phyloP scores from a whole-genome alignment of 2,797 vertebrate species.

The Amniataba percoides region DNA sequence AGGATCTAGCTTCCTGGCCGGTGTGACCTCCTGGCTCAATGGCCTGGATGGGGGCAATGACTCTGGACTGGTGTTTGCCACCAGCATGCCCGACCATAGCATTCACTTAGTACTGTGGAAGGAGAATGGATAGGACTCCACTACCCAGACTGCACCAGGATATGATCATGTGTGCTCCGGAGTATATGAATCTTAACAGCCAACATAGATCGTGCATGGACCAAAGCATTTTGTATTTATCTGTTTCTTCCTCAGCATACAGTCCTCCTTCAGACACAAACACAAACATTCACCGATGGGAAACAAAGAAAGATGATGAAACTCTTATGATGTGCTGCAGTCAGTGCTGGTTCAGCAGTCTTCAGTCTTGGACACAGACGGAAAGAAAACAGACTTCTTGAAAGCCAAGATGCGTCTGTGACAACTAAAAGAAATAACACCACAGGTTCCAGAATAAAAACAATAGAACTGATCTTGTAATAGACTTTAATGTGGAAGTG shows the following conservation, averaged over 20 bases:
- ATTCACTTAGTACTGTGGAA: slow-evolving; percentile 99
- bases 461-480: slow-evolving; percentile 14
- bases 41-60: slow-evolving; percentile 96
- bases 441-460: slow-evolving; percentile 27
- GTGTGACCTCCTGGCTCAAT: slow-evolving; percentile 95
- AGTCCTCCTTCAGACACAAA: slow-evolving; percentile 39
- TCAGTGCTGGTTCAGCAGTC: slow-evolving; percentile 2
- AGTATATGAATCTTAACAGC: slow-evolving; percentile 65
- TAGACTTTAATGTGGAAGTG: slow-evolving; percentile 16
- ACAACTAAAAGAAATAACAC: slow-evolving; percentile 15
- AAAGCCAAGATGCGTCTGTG: slow-evolving; percentile 12
- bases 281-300: slow-evolving; percentile 21
- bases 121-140: slow-evolving; percentile 88
- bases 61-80: slow-evolving; percentile 96
- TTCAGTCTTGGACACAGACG: slow-evolving; percentile 20
- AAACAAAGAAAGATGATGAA: not conserved
- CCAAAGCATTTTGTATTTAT: slow-evolving; percentile 87
- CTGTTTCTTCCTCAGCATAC: slow-evolving; percentile 56
- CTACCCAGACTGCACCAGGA: slow-evolving; percentile 26
- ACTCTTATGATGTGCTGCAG: slow-evolving; percentile 13
- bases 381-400: slow-evolving; percentile 13
- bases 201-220: slow-evolving; percentile 90
- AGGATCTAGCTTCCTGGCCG: slow-evolving; percentile 97
- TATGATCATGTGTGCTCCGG: slow-evolving; percentile 68
- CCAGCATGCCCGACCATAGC: slow-evolving; percentile 99